Base-by-base conservation (phyloP, 2,113 vertebrate genomes). In the Carassius auratus region DNA sequence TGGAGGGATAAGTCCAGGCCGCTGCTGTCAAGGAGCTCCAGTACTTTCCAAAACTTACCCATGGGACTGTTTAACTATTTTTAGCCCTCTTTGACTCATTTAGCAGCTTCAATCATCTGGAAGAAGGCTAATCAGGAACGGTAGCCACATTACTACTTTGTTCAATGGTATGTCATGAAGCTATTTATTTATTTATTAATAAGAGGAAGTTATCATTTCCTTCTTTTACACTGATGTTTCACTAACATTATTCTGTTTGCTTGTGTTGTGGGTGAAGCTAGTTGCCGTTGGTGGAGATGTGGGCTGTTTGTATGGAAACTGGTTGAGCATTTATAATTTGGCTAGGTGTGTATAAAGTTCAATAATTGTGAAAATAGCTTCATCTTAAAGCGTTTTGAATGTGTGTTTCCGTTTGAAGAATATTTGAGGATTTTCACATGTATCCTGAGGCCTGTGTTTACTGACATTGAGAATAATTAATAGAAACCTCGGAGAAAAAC, bases 401-500 rank as follows among this genome's bases (percentile, higher is more conserved):
- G 36, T 13, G 14, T 42, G 19, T 57, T 73, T 10, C 1, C 48
- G 42, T 50, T 10, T 77, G 86, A 55, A 12, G 26, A 38, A 36
- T 38, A 38, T 73, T 30, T 55, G 14, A 55, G 52, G 52, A 55
- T 55, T 38, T 33, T 62, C 42, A 42, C 19, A 62, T 66, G 10
- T 75, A 23, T 64, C 42, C 76, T 30, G 10, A 17, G 17, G 33
- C 87, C 80, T 48, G 3, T 42, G 83, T 86, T 86, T 90, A 87
- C 90, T 88, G 87, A 92, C 89, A 87, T 55, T 89, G 48, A 83
- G 81, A 87, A 78, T 77, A 59, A 77, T 89, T 78, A 86, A 88
- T 89, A 90, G 90, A 84, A 91, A 92, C 90, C 91, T 26, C 91
- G 17, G 19, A 76, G 68, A 89, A 92, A 93, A 93, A 92, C 91